These are phyloP conservation scores for Irena cyanogastra DNA, from an alignment of 2,113 vertebrate genomes.

Conservation along the genomic window DNA sequence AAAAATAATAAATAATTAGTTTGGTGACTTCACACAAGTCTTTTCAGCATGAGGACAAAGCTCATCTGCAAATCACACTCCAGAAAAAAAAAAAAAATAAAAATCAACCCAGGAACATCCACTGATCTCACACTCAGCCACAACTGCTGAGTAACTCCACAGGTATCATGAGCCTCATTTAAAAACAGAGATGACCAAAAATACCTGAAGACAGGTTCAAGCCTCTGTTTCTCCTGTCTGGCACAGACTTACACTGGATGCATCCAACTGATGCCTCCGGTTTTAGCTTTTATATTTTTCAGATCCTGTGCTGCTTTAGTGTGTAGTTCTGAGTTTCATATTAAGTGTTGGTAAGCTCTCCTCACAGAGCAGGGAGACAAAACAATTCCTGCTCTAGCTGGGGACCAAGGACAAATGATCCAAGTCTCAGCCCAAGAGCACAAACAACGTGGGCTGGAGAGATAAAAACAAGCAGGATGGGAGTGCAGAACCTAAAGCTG, in stretches of 20 bases:
- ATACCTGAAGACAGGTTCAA: background rate
- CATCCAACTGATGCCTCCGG: background rate
- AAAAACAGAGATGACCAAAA: background rate
- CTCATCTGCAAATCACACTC: background rate
- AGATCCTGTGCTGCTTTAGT: background rate
- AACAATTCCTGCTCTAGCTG: background rate
- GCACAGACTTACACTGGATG: fast-evolving
- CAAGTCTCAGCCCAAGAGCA: background rate
- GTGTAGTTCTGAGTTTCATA: background rate
- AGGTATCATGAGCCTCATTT: background rate
- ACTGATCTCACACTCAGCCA: background rate
- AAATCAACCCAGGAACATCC: background rate
- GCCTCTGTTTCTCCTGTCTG: background rate
- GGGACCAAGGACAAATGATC: background rate
- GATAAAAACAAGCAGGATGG: background rate
- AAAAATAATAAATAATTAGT: background rate
- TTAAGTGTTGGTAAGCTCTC: no score
- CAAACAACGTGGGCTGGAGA: background rate
- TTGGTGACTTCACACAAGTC: background rate
- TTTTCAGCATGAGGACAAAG: background rate
- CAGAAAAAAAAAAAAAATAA: background rate
- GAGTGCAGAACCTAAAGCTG: background rate
- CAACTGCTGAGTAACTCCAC: background rate
- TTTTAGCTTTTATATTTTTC: background rate
- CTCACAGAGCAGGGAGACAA: background rate